phyloP scores from a whole-genome alignment of 1,140 invertebrate species.

The Atopsyche davidsoni region DNA sequence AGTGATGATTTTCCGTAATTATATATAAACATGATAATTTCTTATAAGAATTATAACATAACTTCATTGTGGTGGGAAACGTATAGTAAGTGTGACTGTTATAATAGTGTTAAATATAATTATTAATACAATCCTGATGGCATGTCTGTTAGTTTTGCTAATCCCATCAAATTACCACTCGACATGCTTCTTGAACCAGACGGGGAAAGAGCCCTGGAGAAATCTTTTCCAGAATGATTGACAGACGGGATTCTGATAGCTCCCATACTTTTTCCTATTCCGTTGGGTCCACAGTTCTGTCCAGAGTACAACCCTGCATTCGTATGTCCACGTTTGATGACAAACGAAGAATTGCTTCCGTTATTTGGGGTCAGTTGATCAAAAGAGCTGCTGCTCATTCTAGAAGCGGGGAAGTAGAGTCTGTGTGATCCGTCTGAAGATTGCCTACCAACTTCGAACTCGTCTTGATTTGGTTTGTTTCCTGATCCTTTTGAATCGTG shows the following conservation, averaged over 20 bases:
- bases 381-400: constrained; percentile 37
- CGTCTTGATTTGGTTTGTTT: constrained; percentile 34
- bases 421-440: constrained; percentile 40
- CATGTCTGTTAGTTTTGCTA: constrained; percentile 61
- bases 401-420: constrained; percentile 37
- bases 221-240: constrained; percentile 41
- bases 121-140: constrained; percentile 64
- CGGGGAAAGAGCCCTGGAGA: constrained; percentile 39
- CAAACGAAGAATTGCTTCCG: constrained; percentile 44
- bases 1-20: no score
- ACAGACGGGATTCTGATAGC: constrained; percentile 42
- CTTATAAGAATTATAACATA: no score
- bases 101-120: constrained; percentile 31
- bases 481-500: constrained; percentile 34
- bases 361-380: constrained; percentile 35
- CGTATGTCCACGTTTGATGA: constrained; percentile 53
- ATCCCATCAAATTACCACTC: constrained; percentile 35
- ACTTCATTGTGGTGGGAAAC: constrained; percentile 40
- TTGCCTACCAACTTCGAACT: constrained; percentile 24
- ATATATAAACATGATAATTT: no score
- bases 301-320: constrained; percentile 59
- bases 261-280: constrained; percentile 35
- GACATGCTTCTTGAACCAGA: constrained; percentile 37
- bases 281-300: constrained; percentile 42
- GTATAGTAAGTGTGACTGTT: constrained; percentile 47